These are phyloP conservation scores for Cephonodes hylas DNA, from an alignment of 2,888 invertebrate genomes.

Conservation along the genomic window DNA sequence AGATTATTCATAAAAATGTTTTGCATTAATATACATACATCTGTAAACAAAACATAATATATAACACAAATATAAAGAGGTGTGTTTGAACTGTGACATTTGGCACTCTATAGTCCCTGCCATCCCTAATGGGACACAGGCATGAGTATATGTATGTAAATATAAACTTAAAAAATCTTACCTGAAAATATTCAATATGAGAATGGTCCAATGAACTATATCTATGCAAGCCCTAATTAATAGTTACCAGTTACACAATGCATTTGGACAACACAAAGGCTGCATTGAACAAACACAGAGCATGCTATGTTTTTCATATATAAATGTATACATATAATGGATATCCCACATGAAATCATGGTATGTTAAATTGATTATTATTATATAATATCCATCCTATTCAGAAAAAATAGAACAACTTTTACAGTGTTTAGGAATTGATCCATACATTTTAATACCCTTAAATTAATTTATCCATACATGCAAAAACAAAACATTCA, in stretches of 20 bases:
- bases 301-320: slow-evolving; percentile 19
- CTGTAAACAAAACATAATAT: neutral
- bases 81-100: too few relatives aligned
- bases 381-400: slow-evolving; percentile 2
- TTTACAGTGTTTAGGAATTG: neutral
- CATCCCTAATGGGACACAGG: too few relatives aligned
- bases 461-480: neutral
- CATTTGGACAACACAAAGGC: slow-evolving; percentile 58
- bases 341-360: neutral
- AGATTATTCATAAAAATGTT: too few relatives aligned
- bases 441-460: neutral
- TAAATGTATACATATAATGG: slow-evolving; percentile 12
- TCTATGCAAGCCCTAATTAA: slow-evolving; percentile 7
- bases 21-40: too few relatives aligned
- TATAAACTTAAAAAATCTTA: neutral
- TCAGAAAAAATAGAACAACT: neutral
- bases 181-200: neutral
- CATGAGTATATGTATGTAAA: too few relatives aligned
- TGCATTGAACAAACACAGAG: slow-evolving; percentile 37
- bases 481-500: neutral
- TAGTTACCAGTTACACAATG: slow-evolving; percentile 45
- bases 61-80: too few relatives aligned
- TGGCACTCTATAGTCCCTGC: too few relatives aligned
- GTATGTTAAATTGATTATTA: neutral
- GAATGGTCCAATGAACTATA: neutral